These are phyloP conservation scores for Edolisoma coerulescens DNA, from an alignment of 2,113 vertebrate genomes.

Conservation along the genomic window DNA sequence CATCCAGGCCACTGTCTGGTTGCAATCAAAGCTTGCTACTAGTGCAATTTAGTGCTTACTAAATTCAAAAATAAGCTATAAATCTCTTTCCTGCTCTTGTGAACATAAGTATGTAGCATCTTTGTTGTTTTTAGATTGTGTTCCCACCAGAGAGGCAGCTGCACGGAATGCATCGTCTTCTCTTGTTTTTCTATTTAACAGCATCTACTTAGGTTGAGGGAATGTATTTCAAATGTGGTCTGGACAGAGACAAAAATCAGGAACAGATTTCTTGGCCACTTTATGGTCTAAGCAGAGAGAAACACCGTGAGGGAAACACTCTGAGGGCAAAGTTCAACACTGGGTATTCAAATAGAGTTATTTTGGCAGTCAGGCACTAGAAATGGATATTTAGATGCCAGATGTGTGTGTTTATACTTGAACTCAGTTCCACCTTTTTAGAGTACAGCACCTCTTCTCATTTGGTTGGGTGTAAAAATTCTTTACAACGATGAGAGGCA, in stretches of 20 bases:
- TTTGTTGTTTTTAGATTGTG: background rate
- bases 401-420: background rate
- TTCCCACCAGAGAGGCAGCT: background rate
- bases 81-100: background rate
- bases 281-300: background rate
- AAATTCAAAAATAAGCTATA: background rate
- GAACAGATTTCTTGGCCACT: background rate
- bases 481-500: background rate
- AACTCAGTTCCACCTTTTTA: background rate
- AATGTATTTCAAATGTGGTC: background rate
- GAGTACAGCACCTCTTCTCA: background rate
- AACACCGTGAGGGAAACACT: background rate
- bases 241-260: background rate
- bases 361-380: background rate
- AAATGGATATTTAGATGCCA: background rate
- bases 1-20: background rate
- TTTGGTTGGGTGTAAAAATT: background rate
- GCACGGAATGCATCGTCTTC: background rate
- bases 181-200: background rate
- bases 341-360: background rate
- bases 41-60: background rate
- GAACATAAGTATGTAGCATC: background rate
- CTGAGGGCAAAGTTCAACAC: background rate
- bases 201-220: background rate
- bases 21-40: background rate